Evolutionary conservation across 2,888 invertebrate species (phyloP).

Genomic region (Lasioglossum villosulum): DNA sequence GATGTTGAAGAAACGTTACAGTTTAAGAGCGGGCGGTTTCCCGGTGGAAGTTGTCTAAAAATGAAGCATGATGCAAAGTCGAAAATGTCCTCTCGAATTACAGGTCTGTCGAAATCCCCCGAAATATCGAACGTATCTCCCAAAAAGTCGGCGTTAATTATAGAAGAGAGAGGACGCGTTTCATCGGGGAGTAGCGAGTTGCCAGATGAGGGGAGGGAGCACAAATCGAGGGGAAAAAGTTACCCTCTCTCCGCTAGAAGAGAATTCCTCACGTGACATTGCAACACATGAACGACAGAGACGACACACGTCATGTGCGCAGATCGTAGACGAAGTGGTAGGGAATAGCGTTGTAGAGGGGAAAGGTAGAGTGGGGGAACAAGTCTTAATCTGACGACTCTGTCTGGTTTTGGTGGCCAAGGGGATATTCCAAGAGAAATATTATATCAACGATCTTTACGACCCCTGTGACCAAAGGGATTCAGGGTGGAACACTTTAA

Average conservation of each 20-base stretch:
- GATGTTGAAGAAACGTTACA: neutral
- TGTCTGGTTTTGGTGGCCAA: conserved; percentile 9
- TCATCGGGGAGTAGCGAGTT: conserved; percentile 40
- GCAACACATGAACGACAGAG: too few relatives aligned
- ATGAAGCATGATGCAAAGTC: neutral
- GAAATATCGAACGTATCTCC: conserved; percentile 55
- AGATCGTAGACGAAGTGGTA: too few relatives aligned
- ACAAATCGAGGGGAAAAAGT: too few relatives aligned
- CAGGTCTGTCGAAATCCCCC: conserved; percentile 46
- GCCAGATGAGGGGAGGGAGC: too few relatives aligned
- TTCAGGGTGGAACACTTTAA: conserved; percentile 50
- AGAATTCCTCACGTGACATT: too few relatives aligned
- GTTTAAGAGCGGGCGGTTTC: neutral
- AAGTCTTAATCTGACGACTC: too few relatives aligned
- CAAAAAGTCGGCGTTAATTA: conserved; percentile 54
- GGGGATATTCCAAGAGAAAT: conserved; percentile 51
- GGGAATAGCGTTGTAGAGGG: too few relatives aligned
- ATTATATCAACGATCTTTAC: conserved; percentile 67
- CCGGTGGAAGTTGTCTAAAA: neutral
- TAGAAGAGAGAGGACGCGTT: conserved; percentile 51
- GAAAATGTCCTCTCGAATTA: conserved; percentile 41
- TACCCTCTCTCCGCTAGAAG: too few relatives aligned
- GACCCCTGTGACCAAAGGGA: conserved; percentile 39
- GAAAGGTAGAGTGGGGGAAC: too few relatives aligned
- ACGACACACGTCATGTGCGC: too few relatives aligned